phyloP scores from a whole-genome alignment of 2,888 invertebrate species.

The Drosophila eohydei region DNA sequence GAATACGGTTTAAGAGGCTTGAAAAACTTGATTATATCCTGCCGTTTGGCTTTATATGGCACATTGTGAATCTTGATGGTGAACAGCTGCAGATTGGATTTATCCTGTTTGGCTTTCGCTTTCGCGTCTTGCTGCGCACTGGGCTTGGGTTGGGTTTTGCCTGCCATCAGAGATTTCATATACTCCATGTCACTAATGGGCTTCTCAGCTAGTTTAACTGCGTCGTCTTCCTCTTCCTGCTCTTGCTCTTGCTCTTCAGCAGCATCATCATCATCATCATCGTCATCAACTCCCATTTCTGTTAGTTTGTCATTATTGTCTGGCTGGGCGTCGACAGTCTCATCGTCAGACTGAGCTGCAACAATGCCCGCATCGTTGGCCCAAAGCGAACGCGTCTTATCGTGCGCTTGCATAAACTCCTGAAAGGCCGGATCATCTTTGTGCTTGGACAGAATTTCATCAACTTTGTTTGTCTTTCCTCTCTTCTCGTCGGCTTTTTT shows the following conservation, averaged over 20 bases:
- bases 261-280: constrained; percentile 77
- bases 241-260: constrained; percentile 82
- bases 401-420: constrained; percentile 95
- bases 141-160: constrained; percentile 29
- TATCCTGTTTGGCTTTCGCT: constrained; percentile 83
- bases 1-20: constrained; percentile 91
- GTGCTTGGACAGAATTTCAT: constrained; percentile 90
- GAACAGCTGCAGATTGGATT: constrained; percentile 85
- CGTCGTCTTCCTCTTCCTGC: constrained; percentile 45
- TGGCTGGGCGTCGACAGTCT: constrained; percentile 8
- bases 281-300: constrained; percentile 67
- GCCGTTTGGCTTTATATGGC: constrained; percentile 92
- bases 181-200: constrained; percentile 93
- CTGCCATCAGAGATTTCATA: constrained; percentile 89
- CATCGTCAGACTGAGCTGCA: constrained; percentile 63
- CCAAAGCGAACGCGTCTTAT: constrained; percentile 86
- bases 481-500: constrained; percentile 79
- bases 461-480: constrained; percentile 86
- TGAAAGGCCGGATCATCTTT: constrained; percentile 95
- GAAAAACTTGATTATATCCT: constrained; percentile 93
- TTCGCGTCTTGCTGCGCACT: not conserved
- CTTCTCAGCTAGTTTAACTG: constrained; percentile 88
- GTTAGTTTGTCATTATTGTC: not conserved
- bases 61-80: constrained; percentile 92
- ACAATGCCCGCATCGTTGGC: constrained; percentile 86